Evolutionary conservation across 2,113 vertebrate species (phyloP).

Genomic region (Hydrochoerus hydrochaeris): DNA sequence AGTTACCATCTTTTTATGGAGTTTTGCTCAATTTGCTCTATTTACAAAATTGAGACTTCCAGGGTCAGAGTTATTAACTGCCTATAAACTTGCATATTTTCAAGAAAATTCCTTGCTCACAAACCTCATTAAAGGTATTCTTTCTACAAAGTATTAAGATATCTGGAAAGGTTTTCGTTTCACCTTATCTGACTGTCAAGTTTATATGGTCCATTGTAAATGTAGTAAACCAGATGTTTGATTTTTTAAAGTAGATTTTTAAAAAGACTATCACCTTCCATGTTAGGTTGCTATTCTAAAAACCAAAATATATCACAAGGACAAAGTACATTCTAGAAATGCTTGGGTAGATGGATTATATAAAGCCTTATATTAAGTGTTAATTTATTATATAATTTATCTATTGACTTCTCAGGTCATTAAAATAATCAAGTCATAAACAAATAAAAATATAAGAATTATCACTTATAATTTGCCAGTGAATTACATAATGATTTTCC

Average conservation of each 20-base stretch:
- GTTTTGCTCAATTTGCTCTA: background rate
- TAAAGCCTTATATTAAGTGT: background rate
- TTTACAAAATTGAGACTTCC: background rate
- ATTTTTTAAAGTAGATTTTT: background rate
- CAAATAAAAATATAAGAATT: background rate
- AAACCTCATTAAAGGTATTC: background rate
- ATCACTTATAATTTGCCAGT: background rate
- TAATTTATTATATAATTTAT: background rate
- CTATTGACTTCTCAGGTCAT: background rate
- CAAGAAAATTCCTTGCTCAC: background rate
- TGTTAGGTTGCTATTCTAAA: background rate
- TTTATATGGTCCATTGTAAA: background rate
- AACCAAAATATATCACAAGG: background rate
- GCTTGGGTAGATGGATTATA: background rate
- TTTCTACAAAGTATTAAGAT: constrained; percentile 25
- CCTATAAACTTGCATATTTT: background rate
- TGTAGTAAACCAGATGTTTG: background rate
- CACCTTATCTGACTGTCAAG: background rate
- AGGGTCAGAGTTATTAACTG: background rate
- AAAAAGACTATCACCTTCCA: background rate
- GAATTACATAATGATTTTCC: background rate
- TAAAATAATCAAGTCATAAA: constrained; percentile 16
- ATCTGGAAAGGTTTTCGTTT: constrained; percentile 15
- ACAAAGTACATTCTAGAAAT: background rate
- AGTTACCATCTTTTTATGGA: background rate